A percentile compares a stretch with the other conserved stretches of the same genome.
Conservation (phyloP, 2,797 vertebrate genomes). For the Cryptoblepharus egeriae region DNA sequence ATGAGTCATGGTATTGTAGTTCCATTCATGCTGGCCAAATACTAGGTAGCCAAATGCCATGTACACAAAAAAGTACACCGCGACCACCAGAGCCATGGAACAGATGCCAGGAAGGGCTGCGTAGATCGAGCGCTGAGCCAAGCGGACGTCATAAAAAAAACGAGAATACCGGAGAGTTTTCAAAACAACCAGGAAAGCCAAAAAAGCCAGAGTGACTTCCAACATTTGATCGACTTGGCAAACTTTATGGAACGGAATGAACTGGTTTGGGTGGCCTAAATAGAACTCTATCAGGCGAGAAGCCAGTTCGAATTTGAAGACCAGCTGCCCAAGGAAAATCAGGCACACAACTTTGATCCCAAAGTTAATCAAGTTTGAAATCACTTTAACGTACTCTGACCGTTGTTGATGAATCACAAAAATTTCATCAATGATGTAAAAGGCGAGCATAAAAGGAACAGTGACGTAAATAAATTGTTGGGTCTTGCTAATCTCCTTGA, state of each 20-base stretch:
- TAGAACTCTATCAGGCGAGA: slow-evolving; percentile 41
- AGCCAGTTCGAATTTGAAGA: slow-evolving; percentile 63
- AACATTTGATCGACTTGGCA: slow-evolving; percentile 60
- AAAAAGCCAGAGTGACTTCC: slow-evolving; percentile 57
- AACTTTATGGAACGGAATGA: slow-evolving; percentile 69
- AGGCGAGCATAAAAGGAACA: slow-evolving; percentile 53
- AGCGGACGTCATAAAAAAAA: slow-evolving; percentile 56
- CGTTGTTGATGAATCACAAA: slow-evolving; percentile 37
- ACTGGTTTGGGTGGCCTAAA: slow-evolving; percentile 39
- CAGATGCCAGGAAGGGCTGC: slow-evolving; percentile 58
- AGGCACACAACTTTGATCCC: slow-evolving; percentile 51
- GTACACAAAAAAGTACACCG: slow-evolving; percentile 60
- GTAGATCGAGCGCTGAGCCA: slow-evolving; percentile 63
- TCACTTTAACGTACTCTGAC: slow-evolving; percentile 41
- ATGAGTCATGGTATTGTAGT: slow-evolving; percentile 60
- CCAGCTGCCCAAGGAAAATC: slow-evolving; percentile 47
- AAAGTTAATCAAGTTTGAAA: slow-evolving; percentile 60
- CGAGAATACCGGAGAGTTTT: slow-evolving; percentile 70
- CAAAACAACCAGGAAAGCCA: slow-evolving; percentile 66
- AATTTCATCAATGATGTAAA: slow-evolving; percentile 49
- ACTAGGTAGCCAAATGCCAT: slow-evolving; percentile 68
- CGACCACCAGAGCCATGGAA: slow-evolving; percentile 60
- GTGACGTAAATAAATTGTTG: slow-evolving; percentile 46
- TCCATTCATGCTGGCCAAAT: slow-evolving; percentile 73
- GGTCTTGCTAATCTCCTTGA: slow-evolving; percentile 24